A percentile compares a stretch with the other conserved stretches of the same genome.
Evolutionary conservation across 2,797 vertebrate species (phyloP).

Genomic region (Malacoctenus gilli): DNA sequence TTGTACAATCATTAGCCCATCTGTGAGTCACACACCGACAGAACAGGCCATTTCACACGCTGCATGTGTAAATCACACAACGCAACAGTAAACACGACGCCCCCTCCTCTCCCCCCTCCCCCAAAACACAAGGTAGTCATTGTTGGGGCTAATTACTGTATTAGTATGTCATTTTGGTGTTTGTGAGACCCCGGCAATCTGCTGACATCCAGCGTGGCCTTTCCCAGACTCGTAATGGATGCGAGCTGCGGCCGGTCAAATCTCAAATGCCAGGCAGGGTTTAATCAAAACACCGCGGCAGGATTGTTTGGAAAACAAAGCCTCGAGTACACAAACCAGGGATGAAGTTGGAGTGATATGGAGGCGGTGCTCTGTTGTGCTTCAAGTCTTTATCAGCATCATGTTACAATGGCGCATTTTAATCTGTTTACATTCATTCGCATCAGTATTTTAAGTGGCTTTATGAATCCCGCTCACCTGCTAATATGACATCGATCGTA

Average conservation of each 20-base stretch:
- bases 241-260: background rate
- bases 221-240: constrained; percentile 9
- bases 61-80: constrained; percentile 43
- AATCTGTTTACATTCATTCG: too few relatives aligned
- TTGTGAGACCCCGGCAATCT: constrained; percentile 17
- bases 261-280: background rate
- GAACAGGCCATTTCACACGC: constrained; percentile 41
- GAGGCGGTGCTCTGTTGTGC: too few relatives aligned
- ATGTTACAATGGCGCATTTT: too few relatives aligned
- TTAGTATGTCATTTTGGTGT: constrained; percentile 21
- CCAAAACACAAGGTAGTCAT: constrained; percentile 2
- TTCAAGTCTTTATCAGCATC: too few relatives aligned
- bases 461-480: too few relatives aligned
- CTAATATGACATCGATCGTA: background rate
- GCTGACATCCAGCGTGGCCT: constrained; percentile 10
- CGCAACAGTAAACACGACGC: constrained; percentile 39
- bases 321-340: background rate
- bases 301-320: background rate
- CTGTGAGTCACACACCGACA: constrained; percentile 49
- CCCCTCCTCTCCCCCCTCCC: too few relatives aligned
- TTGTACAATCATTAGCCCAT: constrained; percentile 59
- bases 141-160: constrained; percentile 52
- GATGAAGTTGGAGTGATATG: too few relatives aligned
- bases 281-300: background rate
- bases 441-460: too few relatives aligned